phyloP scores from a whole-genome alignment of 2,797 vertebrate species.

The Enteromius anoplus region DNA sequence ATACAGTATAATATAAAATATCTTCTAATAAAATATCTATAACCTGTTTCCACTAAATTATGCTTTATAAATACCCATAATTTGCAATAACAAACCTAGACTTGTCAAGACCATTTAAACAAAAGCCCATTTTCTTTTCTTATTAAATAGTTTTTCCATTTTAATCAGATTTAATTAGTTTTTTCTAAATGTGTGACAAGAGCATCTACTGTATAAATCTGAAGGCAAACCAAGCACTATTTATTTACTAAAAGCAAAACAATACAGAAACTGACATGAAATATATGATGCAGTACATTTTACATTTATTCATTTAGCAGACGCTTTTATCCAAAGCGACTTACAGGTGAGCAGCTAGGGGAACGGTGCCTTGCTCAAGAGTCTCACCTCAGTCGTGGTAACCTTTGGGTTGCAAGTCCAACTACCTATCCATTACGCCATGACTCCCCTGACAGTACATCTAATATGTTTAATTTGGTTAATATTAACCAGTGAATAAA shows the following conservation, averaged over 20 bases:
- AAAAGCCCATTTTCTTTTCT: background rate
- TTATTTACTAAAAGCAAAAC: background rate
- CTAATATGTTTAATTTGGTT: background rate
- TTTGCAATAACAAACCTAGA: background rate
- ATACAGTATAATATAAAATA: background rate
- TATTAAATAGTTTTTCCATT: background rate
- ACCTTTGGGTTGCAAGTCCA: too few relatives aligned
- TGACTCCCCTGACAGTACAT: too few relatives aligned
- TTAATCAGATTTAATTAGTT: background rate
- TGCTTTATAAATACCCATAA: too few relatives aligned
- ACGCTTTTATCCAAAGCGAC: too few relatives aligned
- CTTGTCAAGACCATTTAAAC: background rate
- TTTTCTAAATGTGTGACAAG: background rate
- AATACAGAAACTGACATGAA: background rate
- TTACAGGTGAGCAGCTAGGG: too few relatives aligned
- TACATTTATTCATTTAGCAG: too few relatives aligned
- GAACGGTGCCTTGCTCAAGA: too few relatives aligned
- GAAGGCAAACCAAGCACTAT: background rate
- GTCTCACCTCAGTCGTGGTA: too few relatives aligned
- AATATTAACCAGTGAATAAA: background rate
- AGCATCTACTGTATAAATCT: background rate
- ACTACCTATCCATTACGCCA: too few relatives aligned
- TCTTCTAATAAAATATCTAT: background rate
- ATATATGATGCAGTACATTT: background rate
- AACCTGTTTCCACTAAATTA: background rate